Evolutionary conservation across 1,140 invertebrate species (phyloP).

Genomic region (Drosophila tani): DNA sequence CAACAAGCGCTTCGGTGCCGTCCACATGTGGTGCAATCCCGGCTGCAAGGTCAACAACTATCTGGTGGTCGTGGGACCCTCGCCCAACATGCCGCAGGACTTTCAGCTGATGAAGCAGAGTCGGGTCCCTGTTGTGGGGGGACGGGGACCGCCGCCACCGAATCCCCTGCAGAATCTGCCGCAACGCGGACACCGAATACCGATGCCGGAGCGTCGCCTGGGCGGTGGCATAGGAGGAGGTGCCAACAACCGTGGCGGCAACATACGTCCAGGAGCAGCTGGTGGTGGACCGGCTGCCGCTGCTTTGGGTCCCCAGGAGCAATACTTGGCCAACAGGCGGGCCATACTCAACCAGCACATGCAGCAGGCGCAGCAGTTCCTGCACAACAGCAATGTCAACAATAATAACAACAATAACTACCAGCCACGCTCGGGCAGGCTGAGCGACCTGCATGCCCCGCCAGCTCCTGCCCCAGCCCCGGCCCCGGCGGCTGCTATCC

Average conservation of each 20-base stretch:
- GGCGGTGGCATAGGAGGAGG: slow-evolving; percentile 32
- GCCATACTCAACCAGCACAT: slow-evolving; percentile 77
- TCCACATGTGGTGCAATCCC: slow-evolving; percentile 96
- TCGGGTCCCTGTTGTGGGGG: slow-evolving; percentile 68
- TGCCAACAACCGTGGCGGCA: slow-evolving; percentile 22
- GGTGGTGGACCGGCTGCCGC: slow-evolving; percentile 22
- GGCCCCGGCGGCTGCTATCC: slow-evolving; percentile 20
- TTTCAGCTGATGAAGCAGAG: slow-evolving; percentile 84
- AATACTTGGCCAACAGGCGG: slow-evolving; percentile 76
- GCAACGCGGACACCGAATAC: slow-evolving; percentile 39
- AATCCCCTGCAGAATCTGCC: slow-evolving; percentile 49
- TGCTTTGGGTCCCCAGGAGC: slow-evolving; percentile 54
- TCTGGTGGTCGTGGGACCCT: slow-evolving; percentile 78
- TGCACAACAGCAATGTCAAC: slow-evolving; percentile 74
- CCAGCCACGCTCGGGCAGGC: slow-evolving; percentile 70
- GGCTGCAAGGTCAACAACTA: slow-evolving; percentile 90
- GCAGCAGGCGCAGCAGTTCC: slow-evolving; percentile 71
- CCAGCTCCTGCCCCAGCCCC: slow-evolving; percentile 23
- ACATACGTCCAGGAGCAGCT: slow-evolving; percentile 38
- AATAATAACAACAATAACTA: slow-evolving; percentile 76
- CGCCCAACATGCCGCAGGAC: slow-evolving; percentile 78
- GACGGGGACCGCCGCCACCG: slow-evolving; percentile 51
- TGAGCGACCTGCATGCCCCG: slow-evolving; percentile 72
- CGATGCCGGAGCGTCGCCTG: slow-evolving; percentile 46
- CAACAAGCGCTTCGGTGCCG: slow-evolving; percentile 91